Evolutionary conservation across 92 coral and sea anemone species (phyloP).

Genomic region (Epizoanthus stellaris): DNA sequence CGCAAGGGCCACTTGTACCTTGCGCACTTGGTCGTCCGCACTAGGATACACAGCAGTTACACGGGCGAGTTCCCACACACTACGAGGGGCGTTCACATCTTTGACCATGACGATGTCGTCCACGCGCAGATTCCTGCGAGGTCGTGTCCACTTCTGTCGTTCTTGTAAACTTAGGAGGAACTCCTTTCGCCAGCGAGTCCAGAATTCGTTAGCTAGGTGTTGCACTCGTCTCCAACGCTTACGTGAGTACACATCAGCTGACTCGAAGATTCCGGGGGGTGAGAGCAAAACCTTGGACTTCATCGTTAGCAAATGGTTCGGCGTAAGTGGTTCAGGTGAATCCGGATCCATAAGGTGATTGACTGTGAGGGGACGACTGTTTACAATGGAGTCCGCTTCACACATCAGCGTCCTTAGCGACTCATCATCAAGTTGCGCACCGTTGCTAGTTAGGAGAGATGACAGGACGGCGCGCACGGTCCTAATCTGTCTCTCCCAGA

Average conservation of each 20-base stretch:
- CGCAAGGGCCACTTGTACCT: conserved; percentile 60
- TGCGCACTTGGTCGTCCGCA: conserved; percentile 49
- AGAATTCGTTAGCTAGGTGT: conserved; percentile 17
- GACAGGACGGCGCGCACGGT: background rate
- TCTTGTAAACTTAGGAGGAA: conserved; percentile 16
- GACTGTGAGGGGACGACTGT: conserved; percentile 15
- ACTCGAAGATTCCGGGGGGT: conserved; percentile 10
- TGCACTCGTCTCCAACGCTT: conserved; percentile 26
- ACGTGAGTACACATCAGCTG: conserved; percentile 21
- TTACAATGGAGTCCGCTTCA: background rate
- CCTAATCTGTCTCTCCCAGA: background rate
- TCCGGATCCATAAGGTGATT: conserved; percentile 15
- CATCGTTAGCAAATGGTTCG: conserved; percentile 17
- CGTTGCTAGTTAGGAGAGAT: conserved; percentile 4
- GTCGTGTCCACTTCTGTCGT: conserved; percentile 15
- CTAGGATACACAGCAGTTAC: conserved; percentile 58
- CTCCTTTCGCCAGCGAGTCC: conserved; percentile 28
- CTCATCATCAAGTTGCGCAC: conserved; percentile 22
- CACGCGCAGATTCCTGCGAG: conserved; percentile 34
- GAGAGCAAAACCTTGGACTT: conserved; percentile 18
- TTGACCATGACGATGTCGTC: conserved; percentile 58
- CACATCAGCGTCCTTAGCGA: conserved; percentile 23
- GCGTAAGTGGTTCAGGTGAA: conserved; percentile 10
- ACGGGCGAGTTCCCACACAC: conserved; percentile 46
- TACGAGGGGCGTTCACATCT: conserved; percentile 42